A percentile compares a stretch with the other conserved stretches of the same genome.
Conservation (phyloP, 2,113 vertebrate genomes). For the Patagioenas fasciata region DNA sequence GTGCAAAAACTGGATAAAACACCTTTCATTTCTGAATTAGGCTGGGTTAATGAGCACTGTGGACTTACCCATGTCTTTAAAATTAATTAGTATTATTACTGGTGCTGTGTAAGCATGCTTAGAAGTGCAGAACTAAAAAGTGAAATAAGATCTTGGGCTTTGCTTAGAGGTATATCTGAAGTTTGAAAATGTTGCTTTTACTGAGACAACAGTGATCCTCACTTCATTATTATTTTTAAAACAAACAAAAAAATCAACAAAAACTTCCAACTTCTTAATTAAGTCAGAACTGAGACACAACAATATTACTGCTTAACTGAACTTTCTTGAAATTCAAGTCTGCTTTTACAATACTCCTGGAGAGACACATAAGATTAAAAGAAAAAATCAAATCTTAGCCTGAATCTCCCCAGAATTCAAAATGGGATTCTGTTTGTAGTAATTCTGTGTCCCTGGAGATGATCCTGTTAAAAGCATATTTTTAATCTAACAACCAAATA, state of each 20-base stretch:
- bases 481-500: not conserved
- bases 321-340: not conserved
- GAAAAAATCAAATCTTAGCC: not conserved
- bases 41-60: not conserved
- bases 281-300: not conserved
- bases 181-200: not conserved
- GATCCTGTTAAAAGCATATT: not conserved
- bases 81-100: not conserved
- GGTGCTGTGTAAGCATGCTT: not conserved
- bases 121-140: not conserved
- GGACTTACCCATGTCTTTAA: not conserved
- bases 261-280: rapidly evolving
- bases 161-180: not conserved
- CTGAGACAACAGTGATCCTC: not conserved
- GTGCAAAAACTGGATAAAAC: not conserved
- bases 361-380: not conserved
- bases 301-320: not conserved
- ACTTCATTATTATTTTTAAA: not conserved
- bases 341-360: not conserved
- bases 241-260: not conserved
- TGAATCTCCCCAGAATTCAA: not conserved
- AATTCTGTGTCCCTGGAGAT: not conserved
- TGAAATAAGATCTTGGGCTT: not conserved
- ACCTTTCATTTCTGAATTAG: not conserved
- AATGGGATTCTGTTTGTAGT: not conserved